phyloP scores from a whole-genome alignment of 1,140 invertebrate species.

The Hetaerina americana region DNA sequence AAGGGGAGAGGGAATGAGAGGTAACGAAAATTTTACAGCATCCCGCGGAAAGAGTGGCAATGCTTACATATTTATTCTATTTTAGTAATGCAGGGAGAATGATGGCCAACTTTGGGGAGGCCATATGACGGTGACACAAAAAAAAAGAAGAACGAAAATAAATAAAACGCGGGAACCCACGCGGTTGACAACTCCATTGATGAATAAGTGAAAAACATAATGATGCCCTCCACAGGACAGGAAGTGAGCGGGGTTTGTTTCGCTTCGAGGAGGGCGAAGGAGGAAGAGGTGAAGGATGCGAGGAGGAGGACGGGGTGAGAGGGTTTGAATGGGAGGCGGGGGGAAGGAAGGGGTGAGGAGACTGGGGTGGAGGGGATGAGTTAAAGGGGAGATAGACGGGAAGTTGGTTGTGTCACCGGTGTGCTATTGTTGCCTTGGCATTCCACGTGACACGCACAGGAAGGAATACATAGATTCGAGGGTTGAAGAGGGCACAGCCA shows the following conservation, averaged over 20 bases:
- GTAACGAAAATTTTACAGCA: too few relatives aligned
- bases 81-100: neutral
- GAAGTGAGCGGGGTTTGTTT: too few relatives aligned
- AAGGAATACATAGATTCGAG: too few relatives aligned
- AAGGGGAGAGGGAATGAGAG: neutral
- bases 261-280: neutral
- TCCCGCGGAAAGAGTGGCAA: too few relatives aligned
- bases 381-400: neutral
- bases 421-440: too few relatives aligned
- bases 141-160: neutral
- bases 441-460: too few relatives aligned
- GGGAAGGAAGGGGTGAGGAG: slow-evolving; percentile 13
- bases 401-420: neutral
- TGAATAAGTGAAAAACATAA: neutral
- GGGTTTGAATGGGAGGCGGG: slow-evolving; percentile 3
- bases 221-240: too few relatives aligned
- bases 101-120: neutral
- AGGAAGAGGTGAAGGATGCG: slow-evolving; percentile 1
- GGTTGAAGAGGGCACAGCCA: too few relatives aligned
- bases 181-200: neutral
- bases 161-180: neutral
- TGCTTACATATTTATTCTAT: too few relatives aligned
- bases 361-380: slow-evolving; percentile 12
- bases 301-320: neutral
- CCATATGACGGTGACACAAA: too few relatives aligned